Percentiles rank a stretch among this genome's conserved stretches.
Evolutionary conservation across 2,888 invertebrate species (phyloP).

Genomic region (Macropis europaea): DNA sequence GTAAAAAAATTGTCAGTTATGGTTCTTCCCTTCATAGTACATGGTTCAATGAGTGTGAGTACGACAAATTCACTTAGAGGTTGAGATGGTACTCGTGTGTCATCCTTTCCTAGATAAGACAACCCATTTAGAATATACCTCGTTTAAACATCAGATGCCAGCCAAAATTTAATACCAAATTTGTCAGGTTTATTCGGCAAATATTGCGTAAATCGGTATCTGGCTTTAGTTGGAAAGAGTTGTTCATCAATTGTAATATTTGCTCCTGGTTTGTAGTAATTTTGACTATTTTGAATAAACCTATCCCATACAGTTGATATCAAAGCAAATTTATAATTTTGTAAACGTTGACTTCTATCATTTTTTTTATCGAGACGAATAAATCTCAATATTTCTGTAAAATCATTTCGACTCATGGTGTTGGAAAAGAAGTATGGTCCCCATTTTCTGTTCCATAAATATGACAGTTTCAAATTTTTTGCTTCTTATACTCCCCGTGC

Average conservation of each 20-base stretch:
- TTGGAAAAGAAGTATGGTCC: slow-evolving; percentile 17
- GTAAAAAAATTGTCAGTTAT: slow-evolving; percentile 10
- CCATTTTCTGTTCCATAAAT: slow-evolving; percentile 7
- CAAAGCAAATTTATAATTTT: slow-evolving; percentile 7
- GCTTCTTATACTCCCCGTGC: slow-evolving; percentile 7
- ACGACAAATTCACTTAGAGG: neutral
- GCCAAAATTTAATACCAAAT: slow-evolving; percentile 14
- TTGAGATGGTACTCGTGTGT: slow-evolving; percentile 1
- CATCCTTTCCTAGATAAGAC: slow-evolving; percentile 9
- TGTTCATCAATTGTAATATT: slow-evolving; percentile 2
- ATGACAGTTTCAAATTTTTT: slow-evolving; percentile 8
- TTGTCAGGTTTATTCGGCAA: neutral
- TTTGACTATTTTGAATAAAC: no score
- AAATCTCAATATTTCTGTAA: slow-evolving; percentile 1
- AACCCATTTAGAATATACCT: slow-evolving; percentile 11
- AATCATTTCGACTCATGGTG: no score
- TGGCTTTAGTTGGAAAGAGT: neutral
- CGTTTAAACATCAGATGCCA: slow-evolving; percentile 1
- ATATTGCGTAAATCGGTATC: neutral
- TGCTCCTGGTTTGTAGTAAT: no score
- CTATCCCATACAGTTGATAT: slow-evolving; percentile 9
- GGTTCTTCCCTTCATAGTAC: slow-evolving; percentile 5
- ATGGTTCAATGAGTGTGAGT: slow-evolving; percentile 1
- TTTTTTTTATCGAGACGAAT: neutral
- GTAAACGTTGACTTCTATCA: slow-evolving; percentile 13